These are phyloP conservation scores for Ceratina australensis DNA, from an alignment of 1,140 invertebrate genomes.

Conservation along the genomic window DNA sequence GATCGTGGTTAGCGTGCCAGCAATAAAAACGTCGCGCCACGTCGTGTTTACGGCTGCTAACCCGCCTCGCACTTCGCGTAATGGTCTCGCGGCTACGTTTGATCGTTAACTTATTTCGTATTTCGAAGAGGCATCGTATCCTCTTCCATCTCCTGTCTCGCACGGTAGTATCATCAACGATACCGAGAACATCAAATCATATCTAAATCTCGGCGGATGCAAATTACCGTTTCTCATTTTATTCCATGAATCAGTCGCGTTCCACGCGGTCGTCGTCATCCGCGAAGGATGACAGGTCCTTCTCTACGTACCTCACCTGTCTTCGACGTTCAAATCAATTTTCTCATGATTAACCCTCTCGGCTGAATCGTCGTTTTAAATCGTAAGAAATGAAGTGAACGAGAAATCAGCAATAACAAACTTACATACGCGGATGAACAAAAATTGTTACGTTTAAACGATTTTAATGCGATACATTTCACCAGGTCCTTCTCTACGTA, in stretches of 20 bases:
- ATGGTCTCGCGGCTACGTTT: constrained; percentile 22
- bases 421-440: too few relatives aligned
- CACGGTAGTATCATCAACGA: too few relatives aligned
- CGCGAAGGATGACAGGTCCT: too few relatives aligned
- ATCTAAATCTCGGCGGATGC: background rate
- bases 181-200: too few relatives aligned
- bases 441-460: too few relatives aligned
- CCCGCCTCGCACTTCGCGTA: constrained; percentile 18
- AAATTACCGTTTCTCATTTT: background rate
- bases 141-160: too few relatives aligned
- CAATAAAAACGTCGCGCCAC: constrained; percentile 45
- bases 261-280: background rate
- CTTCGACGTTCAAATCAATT: background rate
- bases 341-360: too few relatives aligned
- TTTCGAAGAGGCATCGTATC: background rate
- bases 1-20: constrained; percentile 36
- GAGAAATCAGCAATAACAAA: too few relatives aligned
- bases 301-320: background rate
- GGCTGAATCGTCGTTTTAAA: too few relatives aligned
- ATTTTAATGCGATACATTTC: too few relatives aligned
- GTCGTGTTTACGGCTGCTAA: constrained; percentile 41
- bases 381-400: too few relatives aligned
- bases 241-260: background rate
- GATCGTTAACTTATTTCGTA: constrained; percentile 40
- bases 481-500: too few relatives aligned